phyloP scores from a whole-genome alignment of 2,113 vertebrate genomes.

The Erythrocebus patas region DNA sequence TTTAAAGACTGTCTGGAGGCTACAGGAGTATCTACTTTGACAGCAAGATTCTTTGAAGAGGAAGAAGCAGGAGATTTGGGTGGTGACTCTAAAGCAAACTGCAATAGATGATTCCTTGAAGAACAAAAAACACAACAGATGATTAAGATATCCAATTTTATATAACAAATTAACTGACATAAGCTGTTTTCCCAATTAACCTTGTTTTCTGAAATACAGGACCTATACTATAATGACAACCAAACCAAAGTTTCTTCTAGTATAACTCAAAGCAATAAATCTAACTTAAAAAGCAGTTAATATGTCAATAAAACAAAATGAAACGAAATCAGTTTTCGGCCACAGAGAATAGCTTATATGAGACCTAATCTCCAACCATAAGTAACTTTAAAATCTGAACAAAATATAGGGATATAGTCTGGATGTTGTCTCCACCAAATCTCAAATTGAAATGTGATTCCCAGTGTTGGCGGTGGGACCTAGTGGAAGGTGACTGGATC shows the following conservation, averaged over 20 bases:
- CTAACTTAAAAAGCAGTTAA: not conserved
- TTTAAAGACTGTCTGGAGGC: constrained; percentile 53
- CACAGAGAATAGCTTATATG: not conserved
- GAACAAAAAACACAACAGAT: constrained; percentile 11
- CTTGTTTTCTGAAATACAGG: not conserved
- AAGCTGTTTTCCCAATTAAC: not conserved
- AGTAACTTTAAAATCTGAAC: constrained; percentile 1
- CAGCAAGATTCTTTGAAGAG: constrained; percentile 49
- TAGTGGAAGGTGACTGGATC: no score
- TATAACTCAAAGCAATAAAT: constrained; percentile 4
- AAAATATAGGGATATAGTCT: not conserved
- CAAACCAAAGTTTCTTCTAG: constrained; percentile 19
- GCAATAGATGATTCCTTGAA: constrained; percentile 87
- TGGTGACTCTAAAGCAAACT: constrained; percentile 83
- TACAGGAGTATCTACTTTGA: constrained; percentile 71
- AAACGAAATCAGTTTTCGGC: not conserved
- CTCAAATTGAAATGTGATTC: no score
- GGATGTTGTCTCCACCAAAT: no score
- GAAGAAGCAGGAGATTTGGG: constrained; percentile 80
- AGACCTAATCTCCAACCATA: not conserved
- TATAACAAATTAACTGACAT: not conserved
- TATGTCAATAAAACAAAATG: not conserved
- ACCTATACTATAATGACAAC: not conserved
- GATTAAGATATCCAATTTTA: constrained; percentile 12
- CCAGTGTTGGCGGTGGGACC: no score